Conservation (phyloP, 2,113 vertebrate genomes). For the Pituophis catenifer region DNA sequence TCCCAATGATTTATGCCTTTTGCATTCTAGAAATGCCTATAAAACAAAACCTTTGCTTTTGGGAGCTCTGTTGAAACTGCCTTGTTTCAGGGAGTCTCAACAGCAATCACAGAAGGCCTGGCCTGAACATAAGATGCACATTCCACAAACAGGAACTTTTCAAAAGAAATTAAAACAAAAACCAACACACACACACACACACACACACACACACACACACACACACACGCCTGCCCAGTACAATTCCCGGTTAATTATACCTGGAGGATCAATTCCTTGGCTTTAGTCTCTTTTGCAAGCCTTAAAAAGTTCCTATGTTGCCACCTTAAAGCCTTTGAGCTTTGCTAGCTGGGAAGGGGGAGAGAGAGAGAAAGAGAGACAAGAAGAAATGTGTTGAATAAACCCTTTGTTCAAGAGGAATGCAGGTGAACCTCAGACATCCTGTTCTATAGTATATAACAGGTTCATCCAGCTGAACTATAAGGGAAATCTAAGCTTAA, state of each 20-base stretch:
- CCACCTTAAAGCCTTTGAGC: constrained; percentile 21
- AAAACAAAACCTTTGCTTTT: background rate
- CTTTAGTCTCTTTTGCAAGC: constrained; percentile 11
- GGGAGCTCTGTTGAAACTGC: background rate
- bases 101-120: background rate
- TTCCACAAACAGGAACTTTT: background rate
- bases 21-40: background rate
- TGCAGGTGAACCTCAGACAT: constrained; percentile 24
- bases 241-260: constrained; percentile 13
- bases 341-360: background rate
- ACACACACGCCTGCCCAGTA: background rate
- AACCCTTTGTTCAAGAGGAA: constrained; percentile 16
- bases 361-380: background rate
- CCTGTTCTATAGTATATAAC: constrained; percentile 4
- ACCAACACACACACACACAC: background rate
- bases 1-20: background rate
- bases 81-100: background rate
- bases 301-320: background rate
- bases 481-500: constrained; percentile 10
- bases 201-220: background rate
- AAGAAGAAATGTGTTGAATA: constrained; percentile 7
- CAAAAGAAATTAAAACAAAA: background rate
- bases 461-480: constrained; percentile 19
- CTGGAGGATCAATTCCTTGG: constrained; percentile 9
- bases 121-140: background rate